phyloP scores from a whole-genome alignment of 2,113 vertebrate genomes.

The Scartelaos histophorus region DNA sequence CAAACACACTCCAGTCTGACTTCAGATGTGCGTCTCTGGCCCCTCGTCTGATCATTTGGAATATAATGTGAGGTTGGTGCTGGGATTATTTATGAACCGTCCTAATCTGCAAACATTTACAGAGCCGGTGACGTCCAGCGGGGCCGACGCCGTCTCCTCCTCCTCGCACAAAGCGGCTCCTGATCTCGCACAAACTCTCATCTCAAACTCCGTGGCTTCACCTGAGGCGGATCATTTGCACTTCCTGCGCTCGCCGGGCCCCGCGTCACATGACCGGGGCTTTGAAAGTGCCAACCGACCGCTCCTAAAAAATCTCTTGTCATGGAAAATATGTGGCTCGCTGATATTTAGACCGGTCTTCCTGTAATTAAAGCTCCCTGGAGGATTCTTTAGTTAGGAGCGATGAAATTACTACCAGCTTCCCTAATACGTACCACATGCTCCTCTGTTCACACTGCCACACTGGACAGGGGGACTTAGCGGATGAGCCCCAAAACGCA shows the following conservation, averaged over 20 bases:
- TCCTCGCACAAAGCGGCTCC: slow-evolving; percentile 58
- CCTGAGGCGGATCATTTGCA: slow-evolving; percentile 63
- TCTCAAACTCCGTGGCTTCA: slow-evolving; percentile 34
- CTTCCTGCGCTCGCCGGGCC: slow-evolving; percentile 58
- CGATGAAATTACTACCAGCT: slow-evolving; percentile 98
- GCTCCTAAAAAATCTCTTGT: slow-evolving; percentile 87
- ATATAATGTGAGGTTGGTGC: slow-evolving; percentile 68
- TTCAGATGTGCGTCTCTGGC: slow-evolving; percentile 12
- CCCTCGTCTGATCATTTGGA: slow-evolving; percentile 63
- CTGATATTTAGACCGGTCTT: slow-evolving; percentile 99
- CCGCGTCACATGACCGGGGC: slow-evolving; percentile 60
- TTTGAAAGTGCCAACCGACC: slow-evolving; percentile 80
- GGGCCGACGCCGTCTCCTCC: slow-evolving; percentile 56
- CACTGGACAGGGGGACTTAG: slow-evolving; percentile 63
- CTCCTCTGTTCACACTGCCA: slow-evolving; percentile 74
- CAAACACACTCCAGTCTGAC: slow-evolving; percentile 34
- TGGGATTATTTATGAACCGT: slow-evolving; percentile 75
- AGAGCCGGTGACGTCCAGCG: slow-evolving; percentile 68
- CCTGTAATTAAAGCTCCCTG: slow-evolving; percentile 99
- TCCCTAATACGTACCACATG: slow-evolving; percentile 98
- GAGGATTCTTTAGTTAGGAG: slow-evolving; percentile 99
- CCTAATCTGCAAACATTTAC: slow-evolving; percentile 87
- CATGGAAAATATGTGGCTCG: slow-evolving; percentile 91
- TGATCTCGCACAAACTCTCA: slow-evolving; percentile 12
- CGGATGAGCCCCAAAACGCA: slow-evolving; percentile 60